Conservation (phyloP, 1,140 invertebrate species). For the Ruditapes philippinarum region DNA sequence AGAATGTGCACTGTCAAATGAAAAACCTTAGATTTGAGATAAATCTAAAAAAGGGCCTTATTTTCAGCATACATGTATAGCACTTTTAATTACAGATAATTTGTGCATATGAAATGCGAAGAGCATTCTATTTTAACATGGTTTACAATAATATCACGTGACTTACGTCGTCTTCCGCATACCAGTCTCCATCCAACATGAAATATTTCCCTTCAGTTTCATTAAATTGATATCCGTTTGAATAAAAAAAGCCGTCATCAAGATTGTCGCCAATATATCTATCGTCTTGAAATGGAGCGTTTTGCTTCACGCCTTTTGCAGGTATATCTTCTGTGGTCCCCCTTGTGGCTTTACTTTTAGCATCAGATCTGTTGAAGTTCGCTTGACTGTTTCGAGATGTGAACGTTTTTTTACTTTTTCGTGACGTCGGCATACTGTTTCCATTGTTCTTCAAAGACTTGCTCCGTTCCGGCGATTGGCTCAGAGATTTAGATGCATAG, state of each 20-base stretch:
- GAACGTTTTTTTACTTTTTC: not conserved
- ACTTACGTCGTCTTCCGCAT: slow-evolving; percentile 43
- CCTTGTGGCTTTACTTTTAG: not conserved
- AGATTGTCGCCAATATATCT: too few species aligned
- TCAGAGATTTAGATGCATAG: not conserved
- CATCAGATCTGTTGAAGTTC: not conserved
- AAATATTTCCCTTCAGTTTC: slow-evolving; percentile 15
- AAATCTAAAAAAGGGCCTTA: too few species aligned
- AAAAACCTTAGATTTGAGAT: too few species aligned
- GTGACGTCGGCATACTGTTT: not conserved
- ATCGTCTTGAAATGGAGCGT: too few species aligned
- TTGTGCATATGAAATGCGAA: too few species aligned
- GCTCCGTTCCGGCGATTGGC: not conserved
- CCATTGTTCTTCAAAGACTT: not conserved
- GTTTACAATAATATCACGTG: not conserved
- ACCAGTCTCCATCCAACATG: not conserved
- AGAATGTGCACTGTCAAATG: too few species aligned
- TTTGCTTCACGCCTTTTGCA: not conserved
- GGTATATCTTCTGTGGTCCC: not conserved
- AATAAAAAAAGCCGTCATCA: too few species aligned
- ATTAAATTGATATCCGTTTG: slow-evolving; percentile 3
- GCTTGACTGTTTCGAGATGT: not conserved
- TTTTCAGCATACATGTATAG: too few species aligned
- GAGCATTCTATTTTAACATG: too few species aligned
- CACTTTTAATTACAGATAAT: too few species aligned